Percentiles rank a stretch among this genome's conserved stretches.
These are phyloP conservation scores for Pyrrhosoma nymphula DNA, from an alignment of 2,888 invertebrate species.

Conservation along the genomic window DNA sequence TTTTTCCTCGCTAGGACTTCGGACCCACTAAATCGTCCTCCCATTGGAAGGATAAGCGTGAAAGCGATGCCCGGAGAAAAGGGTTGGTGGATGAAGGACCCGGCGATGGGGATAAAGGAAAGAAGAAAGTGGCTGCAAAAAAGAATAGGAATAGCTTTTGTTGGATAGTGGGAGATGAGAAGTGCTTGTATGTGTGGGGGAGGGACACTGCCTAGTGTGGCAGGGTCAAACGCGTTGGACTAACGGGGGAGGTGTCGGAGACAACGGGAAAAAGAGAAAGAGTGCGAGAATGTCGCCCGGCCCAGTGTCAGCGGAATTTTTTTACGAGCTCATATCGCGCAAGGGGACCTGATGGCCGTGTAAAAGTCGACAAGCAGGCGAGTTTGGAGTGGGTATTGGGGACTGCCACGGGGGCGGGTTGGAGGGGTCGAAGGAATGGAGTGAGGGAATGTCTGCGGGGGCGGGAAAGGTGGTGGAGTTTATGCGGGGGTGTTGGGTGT, in stretches of 20 bases:
- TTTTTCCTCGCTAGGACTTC: no score
- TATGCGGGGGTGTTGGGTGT: neutral
- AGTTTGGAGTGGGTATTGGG: neutral
- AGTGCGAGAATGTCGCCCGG: neutral
- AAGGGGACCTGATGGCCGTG: slow-evolving; percentile 65
- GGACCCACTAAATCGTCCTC: neutral
- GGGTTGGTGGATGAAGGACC: neutral
- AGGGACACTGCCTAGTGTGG: slow-evolving; percentile 5
- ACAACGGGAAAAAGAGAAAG: neutral
- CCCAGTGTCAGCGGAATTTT: slow-evolving; percentile 66
- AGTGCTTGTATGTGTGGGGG: neutral
- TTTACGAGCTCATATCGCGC: slow-evolving; percentile 66
- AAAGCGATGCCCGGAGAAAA: neutral
- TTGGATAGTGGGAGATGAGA: neutral
- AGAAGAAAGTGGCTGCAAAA: neutral
- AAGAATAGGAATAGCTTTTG: neutral
- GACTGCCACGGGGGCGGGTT: no score
- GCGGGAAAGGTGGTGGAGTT: neutral
- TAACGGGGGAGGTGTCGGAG: slow-evolving; percentile 34
- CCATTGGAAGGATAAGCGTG: neutral
- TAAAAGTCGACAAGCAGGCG: slow-evolving; percentile 54
- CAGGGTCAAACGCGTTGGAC: slow-evolving; percentile 64
- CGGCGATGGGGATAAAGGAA: neutral
- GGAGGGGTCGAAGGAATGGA: neutral
- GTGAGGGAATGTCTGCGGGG: neutral